These are phyloP conservation scores for Gonioctena quinquepunctata DNA, from an alignment of 1,140 invertebrate genomes.

Conservation along the genomic window DNA sequence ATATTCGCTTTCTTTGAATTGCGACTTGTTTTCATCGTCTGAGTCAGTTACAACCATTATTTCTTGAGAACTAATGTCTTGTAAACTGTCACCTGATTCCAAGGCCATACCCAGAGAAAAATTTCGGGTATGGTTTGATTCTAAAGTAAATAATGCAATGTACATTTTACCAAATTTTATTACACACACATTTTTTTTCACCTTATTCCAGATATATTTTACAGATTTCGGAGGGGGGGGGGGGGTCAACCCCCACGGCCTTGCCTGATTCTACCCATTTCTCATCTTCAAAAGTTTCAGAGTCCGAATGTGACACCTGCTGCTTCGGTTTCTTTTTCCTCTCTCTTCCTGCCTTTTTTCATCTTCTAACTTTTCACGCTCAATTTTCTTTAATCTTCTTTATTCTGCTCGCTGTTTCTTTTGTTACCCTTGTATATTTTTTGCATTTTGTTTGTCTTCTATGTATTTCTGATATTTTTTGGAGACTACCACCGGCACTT, in stretches of 20 bases:
- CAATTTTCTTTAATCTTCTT: neutral
- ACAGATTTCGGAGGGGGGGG: too few relatives aligned
- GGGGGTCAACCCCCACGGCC: too few relatives aligned
- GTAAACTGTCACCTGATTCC: neutral
- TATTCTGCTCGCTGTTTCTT: neutral
- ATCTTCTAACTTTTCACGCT: neutral
- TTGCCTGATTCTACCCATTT: too few relatives aligned
- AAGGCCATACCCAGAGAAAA: too few relatives aligned
- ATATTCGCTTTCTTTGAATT: neutral
- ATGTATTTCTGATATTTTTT: neutral
- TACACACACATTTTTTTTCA: too few relatives aligned
- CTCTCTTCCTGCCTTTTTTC: neutral
- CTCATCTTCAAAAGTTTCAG: neutral
- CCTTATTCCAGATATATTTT: too few relatives aligned
- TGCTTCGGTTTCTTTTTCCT: neutral
- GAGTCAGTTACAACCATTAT: neutral
- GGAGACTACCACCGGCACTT: neutral
- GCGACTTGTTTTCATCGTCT: neutral
- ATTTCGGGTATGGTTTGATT: too few relatives aligned
- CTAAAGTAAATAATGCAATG: too few relatives aligned
- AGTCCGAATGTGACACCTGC: neutral
- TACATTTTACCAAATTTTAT: too few relatives aligned
- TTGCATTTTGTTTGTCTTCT: neutral
- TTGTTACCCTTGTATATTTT: neutral
- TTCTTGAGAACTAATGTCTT: neutral